Base-by-base conservation (phyloP, 2,888 invertebrate species). In the Sisyra terminalis region DNA sequence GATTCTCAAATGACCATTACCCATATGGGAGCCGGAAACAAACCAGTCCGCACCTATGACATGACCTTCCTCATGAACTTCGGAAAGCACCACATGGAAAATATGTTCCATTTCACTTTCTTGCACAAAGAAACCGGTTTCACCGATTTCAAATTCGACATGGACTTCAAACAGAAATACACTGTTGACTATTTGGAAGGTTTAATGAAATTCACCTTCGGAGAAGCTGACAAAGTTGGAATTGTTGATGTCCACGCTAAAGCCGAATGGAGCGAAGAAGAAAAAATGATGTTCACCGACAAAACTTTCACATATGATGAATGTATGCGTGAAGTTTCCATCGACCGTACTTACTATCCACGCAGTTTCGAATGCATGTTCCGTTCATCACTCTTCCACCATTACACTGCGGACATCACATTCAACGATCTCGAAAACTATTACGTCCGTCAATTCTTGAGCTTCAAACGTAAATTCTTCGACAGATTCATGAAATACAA, bases 31-130 rank as follows among this genome's bases (percentile, higher is more conserved):
- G 55, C 55, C 32, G 53, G 50, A n/a, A 53, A 56, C 8, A 49
- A 50, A 44, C 45, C 49, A 30, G 38, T 53, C 0, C 55, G 54
- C 29, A 54, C 53, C 1, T 64, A 60, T 61, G 56, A 62, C 37
- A 17, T 59, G 5, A 55, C 57, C 39, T 30, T 55, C 1, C 52
- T 54, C 16, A 2, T 54, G 9, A 53, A 59, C 7, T 18, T 54
- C 14, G 53, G 55, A 39, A 45, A 51, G 14, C 60, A 55, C 7
- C 59, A 60, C 42, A 45, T 51, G 5, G 35, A 45, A 13, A 58
- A 57, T 29, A 53, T 45, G 31, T 8, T 57, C 3, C 55, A 58
- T 46, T 32, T 57, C 29, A 50, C 53, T 11, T 29, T 64, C 4
- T 58, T 53, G 3, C 53, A 9, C n/a, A 32, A 32, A 32, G 32